phyloP scores from a whole-genome alignment of 2,113 vertebrate species.

The Chauna torquata region DNA sequence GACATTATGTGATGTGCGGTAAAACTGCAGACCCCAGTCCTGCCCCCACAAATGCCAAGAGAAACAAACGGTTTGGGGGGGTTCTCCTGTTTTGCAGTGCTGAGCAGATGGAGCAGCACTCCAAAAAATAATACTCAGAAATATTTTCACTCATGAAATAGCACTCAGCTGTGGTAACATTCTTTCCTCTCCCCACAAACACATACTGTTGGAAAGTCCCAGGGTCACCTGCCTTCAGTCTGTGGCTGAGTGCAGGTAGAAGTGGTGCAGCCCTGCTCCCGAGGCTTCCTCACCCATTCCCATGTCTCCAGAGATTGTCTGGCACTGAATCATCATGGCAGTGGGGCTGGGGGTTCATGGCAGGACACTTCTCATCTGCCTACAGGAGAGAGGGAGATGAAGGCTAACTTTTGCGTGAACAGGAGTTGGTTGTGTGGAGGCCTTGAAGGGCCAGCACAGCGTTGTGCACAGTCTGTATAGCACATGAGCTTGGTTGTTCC shows the following conservation, averaged over 20 bases:
- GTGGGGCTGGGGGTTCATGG: neutral
- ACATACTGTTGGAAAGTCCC: accelerated
- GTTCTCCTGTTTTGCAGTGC: neutral
- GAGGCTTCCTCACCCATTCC: neutral
- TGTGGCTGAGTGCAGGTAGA: neutral
- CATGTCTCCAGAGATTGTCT: neutral
- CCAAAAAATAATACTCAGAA: too few relatives aligned
- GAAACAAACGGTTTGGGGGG: neutral
- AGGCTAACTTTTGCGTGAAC: neutral
- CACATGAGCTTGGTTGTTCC: neutral
- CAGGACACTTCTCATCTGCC: neutral
- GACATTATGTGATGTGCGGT: neutral
- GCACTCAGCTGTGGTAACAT: neutral
- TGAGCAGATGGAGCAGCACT: neutral
- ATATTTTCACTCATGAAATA: too few relatives aligned
- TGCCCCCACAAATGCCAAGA: neutral
- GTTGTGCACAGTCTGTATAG: accelerated
- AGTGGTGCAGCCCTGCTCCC: neutral
- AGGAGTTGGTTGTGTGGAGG: neutral
- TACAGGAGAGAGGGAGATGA: neutral
- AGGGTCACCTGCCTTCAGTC: neutral
- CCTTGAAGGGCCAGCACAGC: neutral
- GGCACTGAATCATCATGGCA: neutral
- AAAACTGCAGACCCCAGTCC: neutral
- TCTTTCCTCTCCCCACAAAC: neutral